Conservation (phyloP, 2,797 vertebrate species). For the Gymnocypris eckloni region DNA sequence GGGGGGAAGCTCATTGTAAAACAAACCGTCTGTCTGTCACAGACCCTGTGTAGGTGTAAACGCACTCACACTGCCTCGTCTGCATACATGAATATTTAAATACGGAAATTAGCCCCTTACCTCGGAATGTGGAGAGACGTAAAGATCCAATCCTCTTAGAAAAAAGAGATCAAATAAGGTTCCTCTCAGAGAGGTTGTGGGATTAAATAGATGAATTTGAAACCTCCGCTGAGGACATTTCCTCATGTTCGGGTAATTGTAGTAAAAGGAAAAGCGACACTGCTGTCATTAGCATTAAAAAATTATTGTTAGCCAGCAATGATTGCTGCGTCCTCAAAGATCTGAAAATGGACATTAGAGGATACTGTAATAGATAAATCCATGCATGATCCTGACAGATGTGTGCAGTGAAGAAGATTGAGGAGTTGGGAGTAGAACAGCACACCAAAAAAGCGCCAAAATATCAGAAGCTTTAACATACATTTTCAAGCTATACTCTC, state of each 20-base stretch:
- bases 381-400: neutral
- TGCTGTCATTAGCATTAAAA: slow-evolving; percentile 18
- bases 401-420: neutral
- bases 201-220: slow-evolving; percentile 35
- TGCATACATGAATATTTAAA: slow-evolving; percentile 76
- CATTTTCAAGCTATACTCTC: neutral
- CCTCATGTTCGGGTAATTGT: slow-evolving; percentile 5
- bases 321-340: slow-evolving; percentile 7
- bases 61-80: slow-evolving; percentile 50
- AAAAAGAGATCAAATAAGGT: slow-evolving; percentile 50
- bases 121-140: slow-evolving; percentile 58
- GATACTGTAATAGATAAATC: neutral
- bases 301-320: slow-evolving; percentile 9
- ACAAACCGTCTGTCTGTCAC: slow-evolving; percentile 73
- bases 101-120: slow-evolving; percentile 62
- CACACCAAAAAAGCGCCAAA: neutral
- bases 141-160: slow-evolving; percentile 42
- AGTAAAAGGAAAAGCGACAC: slow-evolving; percentile 23
- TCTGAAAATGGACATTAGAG: neutral
- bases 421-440: neutral
- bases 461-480: neutral
- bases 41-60: slow-evolving; percentile 73
- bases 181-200: slow-evolving; percentile 34
- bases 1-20: slow-evolving; percentile 73
- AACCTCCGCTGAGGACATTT: slow-evolving; percentile 4